Conservation (phyloP, 2,113 vertebrate species). For the Hydrochoerus hydrochaeris region DNA sequence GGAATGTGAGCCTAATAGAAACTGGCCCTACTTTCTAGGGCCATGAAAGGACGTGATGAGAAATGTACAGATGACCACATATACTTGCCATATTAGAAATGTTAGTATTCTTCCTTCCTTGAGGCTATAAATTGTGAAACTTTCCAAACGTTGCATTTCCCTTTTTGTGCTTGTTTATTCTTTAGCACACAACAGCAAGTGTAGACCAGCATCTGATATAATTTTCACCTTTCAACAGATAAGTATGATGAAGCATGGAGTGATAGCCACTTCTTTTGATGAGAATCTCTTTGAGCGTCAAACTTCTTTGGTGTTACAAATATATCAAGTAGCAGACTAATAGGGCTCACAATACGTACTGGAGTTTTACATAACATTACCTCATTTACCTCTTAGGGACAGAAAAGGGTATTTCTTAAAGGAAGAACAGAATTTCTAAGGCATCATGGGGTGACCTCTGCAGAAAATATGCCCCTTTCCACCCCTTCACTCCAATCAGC, state of each 20-base stretch:
- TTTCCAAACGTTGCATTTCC: not conserved
- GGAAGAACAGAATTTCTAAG: not conserved
- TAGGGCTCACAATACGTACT: not conserved
- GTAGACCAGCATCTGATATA: not conserved
- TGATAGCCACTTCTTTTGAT: not conserved
- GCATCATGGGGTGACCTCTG: not conserved
- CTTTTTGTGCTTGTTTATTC: not conserved
- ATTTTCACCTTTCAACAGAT: not conserved
- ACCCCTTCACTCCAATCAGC: not conserved
- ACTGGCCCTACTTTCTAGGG: not conserved
- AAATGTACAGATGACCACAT: not conserved
- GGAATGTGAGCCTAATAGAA: not conserved
- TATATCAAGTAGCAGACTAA: not conserved
- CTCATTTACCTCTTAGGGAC: not conserved
- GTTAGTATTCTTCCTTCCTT: not conserved
- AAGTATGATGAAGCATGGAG: not conserved
- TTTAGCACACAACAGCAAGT: not conserved
- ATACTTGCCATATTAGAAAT: not conserved
- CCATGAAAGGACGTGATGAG: not conserved
- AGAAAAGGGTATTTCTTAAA: not conserved
- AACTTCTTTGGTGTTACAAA: not conserved
- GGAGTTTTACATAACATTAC: not conserved
- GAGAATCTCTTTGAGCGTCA: not conserved
- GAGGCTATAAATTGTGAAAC: not conserved
- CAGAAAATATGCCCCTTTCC: not conserved